Conservation (phyloP, 2,113 vertebrate species). For the Aegotheles bennettii region DNA sequence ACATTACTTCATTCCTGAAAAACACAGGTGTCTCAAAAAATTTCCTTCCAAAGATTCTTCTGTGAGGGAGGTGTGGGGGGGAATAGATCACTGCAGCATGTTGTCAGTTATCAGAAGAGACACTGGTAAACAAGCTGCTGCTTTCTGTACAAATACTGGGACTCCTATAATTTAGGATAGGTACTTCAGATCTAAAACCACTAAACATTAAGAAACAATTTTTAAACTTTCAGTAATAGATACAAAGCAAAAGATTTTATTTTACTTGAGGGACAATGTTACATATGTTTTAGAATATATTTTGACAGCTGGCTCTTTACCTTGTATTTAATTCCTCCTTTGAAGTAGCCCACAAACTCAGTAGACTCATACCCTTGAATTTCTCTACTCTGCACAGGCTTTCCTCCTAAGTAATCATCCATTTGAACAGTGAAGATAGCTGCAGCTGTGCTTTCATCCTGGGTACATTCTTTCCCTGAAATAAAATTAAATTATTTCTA, state of each 20-base stretch:
- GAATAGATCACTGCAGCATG: background rate
- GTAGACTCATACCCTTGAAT: conserved; percentile 87
- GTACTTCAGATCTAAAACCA: background rate
- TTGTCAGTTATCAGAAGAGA: background rate
- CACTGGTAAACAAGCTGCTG: background rate
- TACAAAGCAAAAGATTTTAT: background rate
- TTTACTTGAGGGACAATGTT: background rate
- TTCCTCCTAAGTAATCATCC: conserved; percentile 90
- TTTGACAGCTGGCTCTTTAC: conserved; percentile 59
- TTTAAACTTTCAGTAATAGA: background rate
- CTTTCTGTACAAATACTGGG: background rate
- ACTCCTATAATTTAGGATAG: background rate
- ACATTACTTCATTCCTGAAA: background rate
- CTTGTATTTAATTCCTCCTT: conserved; percentile 91
- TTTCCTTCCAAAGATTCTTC: background rate
- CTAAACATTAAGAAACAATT: background rate
- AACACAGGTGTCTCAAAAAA: background rate
- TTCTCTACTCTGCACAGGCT: conserved; percentile 90
- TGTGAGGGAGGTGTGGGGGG: no score
- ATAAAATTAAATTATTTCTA: background rate
- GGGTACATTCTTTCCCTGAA: conserved; percentile 88
- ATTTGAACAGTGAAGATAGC: conserved; percentile 92
- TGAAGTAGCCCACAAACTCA: conserved; percentile 90
- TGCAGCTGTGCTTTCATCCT: conserved; percentile 89
- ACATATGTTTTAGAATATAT: background rate